Evolutionary conservation across 2,888 invertebrate genomes (phyloP).

Genomic region (Reticulitermes lucifugus): DNA sequence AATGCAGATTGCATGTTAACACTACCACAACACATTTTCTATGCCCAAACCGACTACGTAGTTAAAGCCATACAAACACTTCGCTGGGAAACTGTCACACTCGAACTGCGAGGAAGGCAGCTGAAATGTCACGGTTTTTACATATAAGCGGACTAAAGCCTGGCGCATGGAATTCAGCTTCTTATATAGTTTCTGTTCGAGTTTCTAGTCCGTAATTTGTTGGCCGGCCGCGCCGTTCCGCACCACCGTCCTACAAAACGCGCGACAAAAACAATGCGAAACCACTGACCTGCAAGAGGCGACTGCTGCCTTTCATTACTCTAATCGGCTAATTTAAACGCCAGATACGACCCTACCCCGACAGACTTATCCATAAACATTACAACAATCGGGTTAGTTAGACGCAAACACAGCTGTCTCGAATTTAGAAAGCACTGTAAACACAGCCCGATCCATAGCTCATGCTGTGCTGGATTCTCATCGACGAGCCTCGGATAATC

Average conservation of each 20-base stretch:
- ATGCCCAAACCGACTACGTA: background rate
- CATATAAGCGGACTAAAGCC: background rate
- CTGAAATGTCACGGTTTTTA: background rate
- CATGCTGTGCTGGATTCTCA: too few species aligned
- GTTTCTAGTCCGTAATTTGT: background rate
- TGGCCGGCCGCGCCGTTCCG: constrained; percentile 4
- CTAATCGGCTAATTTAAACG: too few species aligned
- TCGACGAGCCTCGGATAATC: too few species aligned
- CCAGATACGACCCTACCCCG: too few species aligned
- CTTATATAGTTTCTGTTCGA: constrained; percentile 9
- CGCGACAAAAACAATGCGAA: background rate
- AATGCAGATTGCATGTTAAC: background rate
- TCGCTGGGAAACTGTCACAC: background rate
- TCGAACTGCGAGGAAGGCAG: background rate
- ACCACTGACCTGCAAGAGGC: background rate
- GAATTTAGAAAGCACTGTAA: too few species aligned
- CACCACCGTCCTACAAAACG: background rate
- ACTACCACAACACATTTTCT: background rate
- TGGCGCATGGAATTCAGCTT: constrained; percentile 1
- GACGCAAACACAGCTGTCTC: too few species aligned
- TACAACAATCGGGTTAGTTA: too few species aligned
- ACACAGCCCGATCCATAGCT: too few species aligned
- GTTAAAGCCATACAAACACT: background rate
- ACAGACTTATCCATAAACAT: too few species aligned
- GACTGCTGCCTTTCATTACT: background rate